Conservation (phyloP, 2,888 invertebrate genomes). For the Hirtodrosophila histrioides region DNA sequence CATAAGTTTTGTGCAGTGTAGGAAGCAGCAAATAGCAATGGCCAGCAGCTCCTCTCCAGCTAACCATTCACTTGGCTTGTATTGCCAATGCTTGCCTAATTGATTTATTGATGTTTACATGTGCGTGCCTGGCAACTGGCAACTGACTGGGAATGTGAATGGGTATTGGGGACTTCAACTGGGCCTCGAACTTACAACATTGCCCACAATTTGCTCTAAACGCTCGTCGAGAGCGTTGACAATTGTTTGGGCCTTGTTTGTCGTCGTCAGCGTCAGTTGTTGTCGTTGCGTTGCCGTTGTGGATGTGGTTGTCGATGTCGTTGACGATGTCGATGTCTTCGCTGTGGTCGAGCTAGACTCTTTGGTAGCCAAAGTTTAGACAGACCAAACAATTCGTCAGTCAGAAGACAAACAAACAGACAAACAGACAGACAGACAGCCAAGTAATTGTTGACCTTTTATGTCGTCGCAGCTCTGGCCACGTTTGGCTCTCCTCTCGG, state of each 20-base stretch:
- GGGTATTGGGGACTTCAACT: constrained; percentile 3
- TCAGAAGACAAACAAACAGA: too few relatives aligned
- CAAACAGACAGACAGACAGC: constrained; percentile 20
- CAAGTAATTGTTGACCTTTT: constrained; percentile 81
- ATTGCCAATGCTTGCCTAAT: constrained; percentile 80
- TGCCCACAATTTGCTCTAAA: constrained; percentile 78
- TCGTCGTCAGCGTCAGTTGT: constrained; percentile 48
- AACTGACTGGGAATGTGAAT: constrained; percentile 6
- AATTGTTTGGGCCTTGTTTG: constrained; percentile 79
- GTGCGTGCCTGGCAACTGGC: constrained; percentile 73
- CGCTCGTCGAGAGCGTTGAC: constrained; percentile 76
- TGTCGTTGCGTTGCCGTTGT: constrained; percentile 25
- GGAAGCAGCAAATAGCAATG: constrained; percentile 1
- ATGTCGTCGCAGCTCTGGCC: constrained; percentile 64
- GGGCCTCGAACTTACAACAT: constrained; percentile 65
- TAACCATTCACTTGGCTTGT: constrained; percentile 68
- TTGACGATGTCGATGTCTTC: constrained; percentile 52
- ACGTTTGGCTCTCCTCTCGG: constrained; percentile 54
- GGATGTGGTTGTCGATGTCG: constrained; percentile 21
- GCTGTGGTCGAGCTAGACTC: constrained; percentile 72
- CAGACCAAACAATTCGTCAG: constrained; percentile 79
- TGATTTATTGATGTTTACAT: constrained; percentile 84
- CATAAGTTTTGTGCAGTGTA: too few relatives aligned
- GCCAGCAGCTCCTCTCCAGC: constrained; percentile 27
- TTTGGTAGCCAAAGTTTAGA: constrained; percentile 79